Conservation (phyloP, 2,888 invertebrate species). For the Serrognathus titanus region DNA sequence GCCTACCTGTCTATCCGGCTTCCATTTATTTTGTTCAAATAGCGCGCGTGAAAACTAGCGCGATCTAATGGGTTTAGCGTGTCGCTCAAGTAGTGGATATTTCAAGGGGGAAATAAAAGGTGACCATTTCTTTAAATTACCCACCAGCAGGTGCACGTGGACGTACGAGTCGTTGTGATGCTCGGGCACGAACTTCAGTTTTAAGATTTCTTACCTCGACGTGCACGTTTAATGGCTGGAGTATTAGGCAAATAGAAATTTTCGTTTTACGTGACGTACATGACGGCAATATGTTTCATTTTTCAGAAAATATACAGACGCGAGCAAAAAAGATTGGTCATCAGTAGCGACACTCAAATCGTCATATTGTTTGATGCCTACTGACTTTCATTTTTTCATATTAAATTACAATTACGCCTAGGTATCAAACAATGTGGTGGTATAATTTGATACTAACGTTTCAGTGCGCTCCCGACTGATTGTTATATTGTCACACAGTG, state of each 20-base stretch:
- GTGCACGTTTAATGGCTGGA: neutral
- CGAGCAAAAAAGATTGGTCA: too few relatives aligned
- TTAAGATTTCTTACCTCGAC: slow-evolving; percentile 8
- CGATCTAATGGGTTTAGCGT: neutral
- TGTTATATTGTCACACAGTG: too few relatives aligned
- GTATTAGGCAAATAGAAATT: neutral
- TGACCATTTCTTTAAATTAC: slow-evolving; percentile 9
- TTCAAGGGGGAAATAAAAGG: neutral
- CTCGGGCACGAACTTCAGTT: slow-evolving; percentile 12
- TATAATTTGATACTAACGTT: too few relatives aligned
- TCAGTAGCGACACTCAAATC: too few relatives aligned
- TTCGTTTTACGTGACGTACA: neutral
- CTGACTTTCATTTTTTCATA: too few relatives aligned
- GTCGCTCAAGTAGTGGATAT: neutral
- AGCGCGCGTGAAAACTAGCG: neutral
- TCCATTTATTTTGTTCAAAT: neutral
- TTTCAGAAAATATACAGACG: too few relatives aligned
- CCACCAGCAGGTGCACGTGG: slow-evolving; percentile 10
- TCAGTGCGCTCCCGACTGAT: too few relatives aligned
- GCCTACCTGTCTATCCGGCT: neutral
- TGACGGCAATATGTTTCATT: neutral
- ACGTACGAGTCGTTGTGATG: slow-evolving; percentile 9
- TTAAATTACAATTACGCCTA: too few relatives aligned
- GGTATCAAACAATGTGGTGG: too few relatives aligned
- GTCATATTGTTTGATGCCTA: too few relatives aligned